These are phyloP conservation scores for Notiomystis cincta DNA, from an alignment of 2,113 vertebrate genomes.

Conservation along the genomic window DNA sequence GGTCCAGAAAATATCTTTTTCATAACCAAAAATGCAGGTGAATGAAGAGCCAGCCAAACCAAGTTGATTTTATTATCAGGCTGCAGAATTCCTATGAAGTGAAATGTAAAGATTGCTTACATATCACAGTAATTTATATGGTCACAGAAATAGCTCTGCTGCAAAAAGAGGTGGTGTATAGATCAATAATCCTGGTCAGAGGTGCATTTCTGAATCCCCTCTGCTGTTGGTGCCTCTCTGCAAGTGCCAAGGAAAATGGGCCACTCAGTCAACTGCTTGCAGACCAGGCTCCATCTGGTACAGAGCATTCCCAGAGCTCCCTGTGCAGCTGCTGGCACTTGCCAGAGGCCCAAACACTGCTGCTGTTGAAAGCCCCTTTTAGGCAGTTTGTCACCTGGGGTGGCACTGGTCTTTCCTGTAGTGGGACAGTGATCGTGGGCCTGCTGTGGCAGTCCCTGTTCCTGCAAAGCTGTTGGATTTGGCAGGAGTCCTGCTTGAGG, in stretches of 20 bases:
- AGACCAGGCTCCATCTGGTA: neutral
- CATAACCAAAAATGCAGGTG: neutral
- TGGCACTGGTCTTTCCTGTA: neutral
- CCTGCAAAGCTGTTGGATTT: neutral
- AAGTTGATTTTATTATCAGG: neutral
- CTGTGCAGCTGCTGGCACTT: neutral
- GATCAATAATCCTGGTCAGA: neutral
- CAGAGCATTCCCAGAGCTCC: neutral
- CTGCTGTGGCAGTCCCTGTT: neutral
- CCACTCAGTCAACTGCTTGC: neutral
- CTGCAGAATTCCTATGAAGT: neutral
- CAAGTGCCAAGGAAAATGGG: neutral
- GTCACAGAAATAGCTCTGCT: neutral
- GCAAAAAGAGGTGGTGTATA: neutral
- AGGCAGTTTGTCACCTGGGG: neutral
- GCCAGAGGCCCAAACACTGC: neutral
- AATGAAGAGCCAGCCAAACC: neutral
- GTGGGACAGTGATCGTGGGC: accelerated
- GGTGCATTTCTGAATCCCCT: neutral
- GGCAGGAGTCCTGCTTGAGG: neutral
- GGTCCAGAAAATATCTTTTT: neutral
- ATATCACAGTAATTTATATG: neutral
- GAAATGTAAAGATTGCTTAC: neutral
- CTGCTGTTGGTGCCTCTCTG: neutral
- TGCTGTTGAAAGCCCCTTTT: neutral